A percentile compares a stretch with the other conserved stretches of the same genome.
These are phyloP conservation scores for Propithecus perrieri DNA, from an alignment of 2,797 vertebrate genomes.

Conservation along the genomic window DNA sequence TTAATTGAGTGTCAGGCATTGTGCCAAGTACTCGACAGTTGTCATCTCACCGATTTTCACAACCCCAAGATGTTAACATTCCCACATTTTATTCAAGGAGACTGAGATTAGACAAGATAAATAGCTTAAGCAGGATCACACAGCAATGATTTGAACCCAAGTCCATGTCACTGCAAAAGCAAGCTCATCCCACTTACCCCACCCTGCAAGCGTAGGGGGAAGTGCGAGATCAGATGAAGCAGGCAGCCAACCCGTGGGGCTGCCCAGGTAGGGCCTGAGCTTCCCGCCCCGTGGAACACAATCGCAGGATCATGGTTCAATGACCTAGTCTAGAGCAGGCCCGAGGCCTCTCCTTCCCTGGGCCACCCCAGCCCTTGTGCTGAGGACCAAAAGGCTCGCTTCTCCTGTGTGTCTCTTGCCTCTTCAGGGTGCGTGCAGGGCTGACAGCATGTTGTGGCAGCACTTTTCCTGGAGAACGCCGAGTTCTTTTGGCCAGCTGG, in stretches of 20 bases:
- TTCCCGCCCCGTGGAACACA: background rate
- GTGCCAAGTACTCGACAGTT: background rate
- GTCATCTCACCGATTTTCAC: background rate
- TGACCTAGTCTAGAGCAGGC: background rate
- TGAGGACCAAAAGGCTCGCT: background rate
- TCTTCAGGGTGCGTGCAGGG: background rate
- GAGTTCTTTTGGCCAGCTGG: constrained; percentile 21
- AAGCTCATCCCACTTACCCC: background rate
- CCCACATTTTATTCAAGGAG: background rate
- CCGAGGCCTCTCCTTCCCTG: background rate
- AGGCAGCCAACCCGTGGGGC: rapidly evolving
- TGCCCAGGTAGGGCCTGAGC: background rate
- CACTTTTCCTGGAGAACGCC: background rate
- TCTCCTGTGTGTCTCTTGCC: background rate
- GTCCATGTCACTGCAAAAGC: background rate
- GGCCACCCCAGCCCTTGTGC: background rate
- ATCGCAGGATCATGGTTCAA: background rate
- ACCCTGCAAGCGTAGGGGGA: rapidly evolving
- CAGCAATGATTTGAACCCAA: background rate
- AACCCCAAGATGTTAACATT: too few species aligned
- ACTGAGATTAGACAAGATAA: background rate
- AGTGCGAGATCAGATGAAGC: rapidly evolving
- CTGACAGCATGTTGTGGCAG: background rate
- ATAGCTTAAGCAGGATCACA: too few species aligned
- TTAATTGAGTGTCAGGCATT: background rate